Conservation (phyloP, 2,888 invertebrate genomes). For the Ichneumoninae sp. region DNA sequence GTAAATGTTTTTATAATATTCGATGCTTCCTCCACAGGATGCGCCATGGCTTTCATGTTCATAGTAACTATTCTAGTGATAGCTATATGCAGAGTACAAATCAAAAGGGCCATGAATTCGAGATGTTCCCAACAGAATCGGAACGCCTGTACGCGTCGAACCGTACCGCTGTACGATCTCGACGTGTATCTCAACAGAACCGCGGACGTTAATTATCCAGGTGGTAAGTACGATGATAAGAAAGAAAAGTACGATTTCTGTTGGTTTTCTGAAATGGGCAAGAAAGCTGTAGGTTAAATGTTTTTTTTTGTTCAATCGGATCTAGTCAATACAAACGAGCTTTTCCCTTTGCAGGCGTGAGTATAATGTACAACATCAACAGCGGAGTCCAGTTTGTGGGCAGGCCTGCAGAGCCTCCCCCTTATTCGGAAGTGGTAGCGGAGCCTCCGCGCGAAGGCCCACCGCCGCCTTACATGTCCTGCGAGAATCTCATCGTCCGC, state of each 20-base stretch:
- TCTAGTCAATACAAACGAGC: neutral
- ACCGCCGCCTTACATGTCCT: constrained; percentile 82
- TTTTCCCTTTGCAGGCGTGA: constrained; percentile 73
- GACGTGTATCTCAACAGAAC: constrained; percentile 77
- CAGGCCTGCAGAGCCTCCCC: constrained; percentile 83
- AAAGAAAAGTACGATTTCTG: neutral
- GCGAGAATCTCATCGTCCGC: constrained; percentile 73
- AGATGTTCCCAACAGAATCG: constrained; percentile 75
- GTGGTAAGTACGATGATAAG: constrained; percentile 57
- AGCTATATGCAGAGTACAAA: constrained; percentile 84
- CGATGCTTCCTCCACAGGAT: constrained; percentile 75
- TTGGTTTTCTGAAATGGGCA: neutral
- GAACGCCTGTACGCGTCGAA: constrained; percentile 67
- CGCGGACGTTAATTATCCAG: constrained; percentile 68
- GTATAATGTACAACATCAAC: constrained; percentile 84
- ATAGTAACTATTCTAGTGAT: constrained; percentile 84
- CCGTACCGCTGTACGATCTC: constrained; percentile 77
- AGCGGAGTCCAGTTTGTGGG: constrained; percentile 84
- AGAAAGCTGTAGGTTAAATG: neutral
- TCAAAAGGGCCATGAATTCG: constrained; percentile 80
- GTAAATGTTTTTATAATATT: neutral
- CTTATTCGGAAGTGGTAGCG: constrained; percentile 82
- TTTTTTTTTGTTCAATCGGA: no score
- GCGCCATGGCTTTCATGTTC: constrained; percentile 84
- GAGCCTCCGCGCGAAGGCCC: constrained; percentile 84